Evolutionary conservation across 2,888 invertebrate species (phyloP).

Genomic region (Luffia ferchaultella): DNA sequence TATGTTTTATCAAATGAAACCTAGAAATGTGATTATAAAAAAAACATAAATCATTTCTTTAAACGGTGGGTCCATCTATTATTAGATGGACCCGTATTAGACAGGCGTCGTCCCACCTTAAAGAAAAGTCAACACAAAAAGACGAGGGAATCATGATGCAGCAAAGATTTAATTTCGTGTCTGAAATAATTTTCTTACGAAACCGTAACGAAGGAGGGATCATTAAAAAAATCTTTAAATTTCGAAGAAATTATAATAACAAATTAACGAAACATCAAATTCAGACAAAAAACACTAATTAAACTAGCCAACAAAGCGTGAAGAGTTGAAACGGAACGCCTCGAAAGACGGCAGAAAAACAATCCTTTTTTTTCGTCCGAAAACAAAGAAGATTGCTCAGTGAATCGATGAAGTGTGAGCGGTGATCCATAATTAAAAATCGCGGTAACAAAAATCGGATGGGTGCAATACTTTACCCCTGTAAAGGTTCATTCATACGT

Average conservation of each 20-base stretch:
- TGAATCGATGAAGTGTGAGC: constrained; percentile 53
- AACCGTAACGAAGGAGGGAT: too few relatives aligned
- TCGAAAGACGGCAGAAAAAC: constrained; percentile 33
- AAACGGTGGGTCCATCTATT: too few relatives aligned
- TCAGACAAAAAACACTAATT: constrained; percentile 38
- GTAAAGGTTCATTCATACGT: not conserved
- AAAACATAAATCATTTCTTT: too few relatives aligned
- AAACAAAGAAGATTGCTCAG: constrained; percentile 49
- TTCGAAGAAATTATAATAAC: not conserved
- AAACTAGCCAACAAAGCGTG: constrained; percentile 52
- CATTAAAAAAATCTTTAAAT: too few relatives aligned
- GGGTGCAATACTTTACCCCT: not conserved
- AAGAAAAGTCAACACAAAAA: too few relatives aligned
- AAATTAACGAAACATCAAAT: not conserved
- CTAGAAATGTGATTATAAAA: too few relatives aligned
- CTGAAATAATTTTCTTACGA: too few relatives aligned
- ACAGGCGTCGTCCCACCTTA: too few relatives aligned
- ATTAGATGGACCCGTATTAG: too few relatives aligned
- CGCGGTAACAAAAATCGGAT: constrained; percentile 35
- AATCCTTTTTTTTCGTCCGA: constrained; percentile 43
- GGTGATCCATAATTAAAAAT: constrained; percentile 58
- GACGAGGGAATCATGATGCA: too few relatives aligned
- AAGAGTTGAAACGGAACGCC: constrained; percentile 40
- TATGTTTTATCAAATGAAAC: too few relatives aligned
- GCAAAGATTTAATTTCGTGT: too few relatives aligned